Conservation (phyloP, 2,888 invertebrate genomes). For the Carcina quercana region DNA sequence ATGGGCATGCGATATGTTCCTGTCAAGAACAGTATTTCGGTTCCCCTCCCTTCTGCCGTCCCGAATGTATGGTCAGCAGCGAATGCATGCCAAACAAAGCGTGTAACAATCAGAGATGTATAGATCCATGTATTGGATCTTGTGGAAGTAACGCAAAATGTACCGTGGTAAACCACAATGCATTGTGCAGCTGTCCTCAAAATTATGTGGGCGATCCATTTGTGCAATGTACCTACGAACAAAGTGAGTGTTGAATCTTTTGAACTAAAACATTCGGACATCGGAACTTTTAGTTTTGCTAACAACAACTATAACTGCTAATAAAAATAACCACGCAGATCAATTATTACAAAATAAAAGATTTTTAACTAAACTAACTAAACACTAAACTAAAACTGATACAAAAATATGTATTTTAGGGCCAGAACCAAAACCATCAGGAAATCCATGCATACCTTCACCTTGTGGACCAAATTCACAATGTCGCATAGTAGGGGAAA, state of each 20-base stretch:
- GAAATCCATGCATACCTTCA: conserved; percentile 86
- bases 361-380: conserved; percentile 1
- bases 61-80: conserved; percentile 88
- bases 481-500: conserved; percentile 84
- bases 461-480: conserved; percentile 91
- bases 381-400: not conserved
- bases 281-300: too few relatives aligned
- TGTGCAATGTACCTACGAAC: conserved; percentile 79
- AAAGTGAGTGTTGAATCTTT: conserved; percentile 75
- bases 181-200: conserved; percentile 86
- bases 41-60: conserved; percentile 83
- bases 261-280: conserved; percentile 4
- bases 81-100: conserved; percentile 88
- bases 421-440: conserved; percentile 68
- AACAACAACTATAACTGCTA: not conserved
- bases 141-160: conserved; percentile 89
- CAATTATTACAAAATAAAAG: conserved; percentile 1
- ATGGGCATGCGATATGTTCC: conserved; percentile 86
- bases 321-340: conserved; percentile 1
- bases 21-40: conserved; percentile 87
- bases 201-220: conserved; percentile 89
- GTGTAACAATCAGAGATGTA: conserved; percentile 86
- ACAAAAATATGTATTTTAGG: conserved; percentile 49
- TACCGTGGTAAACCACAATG: conserved; percentile 88
- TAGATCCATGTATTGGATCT: conserved; percentile 87